Conservation (phyloP, 2,113 vertebrate genomes). For the Saimiri boliviensis region DNA sequence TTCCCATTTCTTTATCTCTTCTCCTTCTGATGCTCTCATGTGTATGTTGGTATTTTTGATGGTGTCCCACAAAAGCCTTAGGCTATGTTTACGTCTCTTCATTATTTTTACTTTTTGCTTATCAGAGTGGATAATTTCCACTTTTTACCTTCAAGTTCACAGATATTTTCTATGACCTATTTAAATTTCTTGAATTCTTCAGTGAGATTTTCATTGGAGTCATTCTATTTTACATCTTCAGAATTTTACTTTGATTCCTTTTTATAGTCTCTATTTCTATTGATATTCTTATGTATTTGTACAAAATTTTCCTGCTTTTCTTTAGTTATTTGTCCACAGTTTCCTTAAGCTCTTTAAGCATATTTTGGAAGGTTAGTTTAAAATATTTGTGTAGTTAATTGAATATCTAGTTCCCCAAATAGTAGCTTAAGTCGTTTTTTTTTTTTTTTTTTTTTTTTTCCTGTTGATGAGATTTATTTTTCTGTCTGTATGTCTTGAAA, state of each 20-base stretch:
- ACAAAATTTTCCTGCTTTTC: not conserved
- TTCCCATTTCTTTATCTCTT: not conserved
- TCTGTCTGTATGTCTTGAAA: not conserved
- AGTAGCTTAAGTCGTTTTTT: not conserved
- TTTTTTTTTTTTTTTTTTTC: not conserved
- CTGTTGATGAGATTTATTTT: not conserved
- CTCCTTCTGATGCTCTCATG: not conserved
- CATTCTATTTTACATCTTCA: not conserved
- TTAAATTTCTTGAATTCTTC: not conserved
- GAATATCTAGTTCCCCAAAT: not conserved
- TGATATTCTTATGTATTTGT: not conserved
- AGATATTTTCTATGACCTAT: not conserved
- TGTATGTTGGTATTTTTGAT: not conserved
- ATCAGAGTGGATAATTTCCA: not conserved
- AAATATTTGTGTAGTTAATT: not conserved
- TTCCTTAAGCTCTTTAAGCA: not conserved
- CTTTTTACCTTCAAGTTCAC: not conserved
- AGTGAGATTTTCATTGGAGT: not conserved
- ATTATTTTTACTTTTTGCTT: not conserved
- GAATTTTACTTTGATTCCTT: not conserved
- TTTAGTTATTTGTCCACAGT: not conserved
- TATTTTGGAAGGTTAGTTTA: not conserved
- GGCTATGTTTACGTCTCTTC: not conserved
- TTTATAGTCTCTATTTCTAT: not conserved
- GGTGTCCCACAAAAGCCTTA: not conserved